Evolutionary conservation across 2,113 vertebrate species (phyloP).

Genomic region (Colinus virginianus): DNA sequence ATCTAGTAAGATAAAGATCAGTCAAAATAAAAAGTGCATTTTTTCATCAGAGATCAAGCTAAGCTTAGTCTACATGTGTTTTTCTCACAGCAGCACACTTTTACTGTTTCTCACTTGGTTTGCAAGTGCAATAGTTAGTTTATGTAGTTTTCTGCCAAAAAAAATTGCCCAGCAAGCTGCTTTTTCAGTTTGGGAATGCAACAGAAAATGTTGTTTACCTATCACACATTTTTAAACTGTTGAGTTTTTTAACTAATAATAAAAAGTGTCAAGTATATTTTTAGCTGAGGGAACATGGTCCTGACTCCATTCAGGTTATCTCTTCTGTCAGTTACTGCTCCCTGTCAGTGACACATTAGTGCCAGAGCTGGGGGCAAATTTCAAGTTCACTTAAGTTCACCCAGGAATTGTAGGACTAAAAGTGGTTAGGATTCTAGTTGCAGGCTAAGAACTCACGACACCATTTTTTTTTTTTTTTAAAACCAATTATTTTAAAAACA

Average conservation of each 20-base stretch:
- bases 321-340: slow-evolving; percentile 31
- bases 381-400: slow-evolving; percentile 37
- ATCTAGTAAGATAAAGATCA: slow-evolving; percentile 16
- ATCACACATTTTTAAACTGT: slow-evolving; percentile 14
- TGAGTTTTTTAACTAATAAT: slow-evolving; percentile 32
- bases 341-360: background rate
- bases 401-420: background rate
- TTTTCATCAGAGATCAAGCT: slow-evolving; percentile 30
- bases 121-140: slow-evolving; percentile 6
- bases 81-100: slow-evolving; percentile 2
- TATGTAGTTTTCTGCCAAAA: background rate
- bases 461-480: background rate
- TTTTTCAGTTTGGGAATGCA: background rate
- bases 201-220: slow-evolving; percentile 19
- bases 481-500: background rate
- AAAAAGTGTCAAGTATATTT: slow-evolving; percentile 23
- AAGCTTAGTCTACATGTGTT: background rate
- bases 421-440: background rate
- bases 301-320: background rate
- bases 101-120: background rate
- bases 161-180: background rate
- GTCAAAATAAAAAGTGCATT: slow-evolving; percentile 6
- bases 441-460: background rate
- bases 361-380: slow-evolving; percentile 3
- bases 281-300: slow-evolving; percentile 12